Percentiles rank a stretch among this genome's conserved stretches.
Conservation (phyloP, 2,113 vertebrate species). For the Azemiops feae region DNA sequence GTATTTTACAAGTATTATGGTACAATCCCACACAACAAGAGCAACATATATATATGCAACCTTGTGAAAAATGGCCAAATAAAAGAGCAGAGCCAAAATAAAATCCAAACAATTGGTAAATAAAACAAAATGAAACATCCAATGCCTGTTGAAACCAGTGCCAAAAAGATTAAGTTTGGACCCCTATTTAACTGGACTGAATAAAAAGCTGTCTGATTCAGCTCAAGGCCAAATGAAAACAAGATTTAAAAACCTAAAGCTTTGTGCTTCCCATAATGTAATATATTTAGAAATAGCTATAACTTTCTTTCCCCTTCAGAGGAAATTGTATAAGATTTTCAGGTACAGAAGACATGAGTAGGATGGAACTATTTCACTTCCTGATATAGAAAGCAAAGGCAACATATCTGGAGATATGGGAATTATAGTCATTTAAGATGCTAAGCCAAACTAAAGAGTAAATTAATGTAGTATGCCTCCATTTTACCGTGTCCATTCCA, state of each 20-base stretch:
- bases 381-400: background rate
- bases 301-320: background rate
- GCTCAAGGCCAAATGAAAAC: background rate
- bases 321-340: background rate
- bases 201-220: background rate
- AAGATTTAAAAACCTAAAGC: background rate
- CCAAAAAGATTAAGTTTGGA: background rate
- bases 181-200: background rate
- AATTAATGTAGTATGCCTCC: background rate
- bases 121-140: background rate
- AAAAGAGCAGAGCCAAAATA: background rate
- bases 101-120: background rate
- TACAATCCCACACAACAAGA: background rate
- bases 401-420: background rate
- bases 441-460: background rate
- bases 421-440: background rate
- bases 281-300: background rate
- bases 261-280: background rate
- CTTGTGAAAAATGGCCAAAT: background rate
- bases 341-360: background rate
- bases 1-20: background rate
- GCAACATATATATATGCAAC: background rate
- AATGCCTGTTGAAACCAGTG: background rate
- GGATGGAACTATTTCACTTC: background rate
- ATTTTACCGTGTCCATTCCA: background rate